Conservation (phyloP, 1,140 invertebrate species). For the Planococcus citri region DNA sequence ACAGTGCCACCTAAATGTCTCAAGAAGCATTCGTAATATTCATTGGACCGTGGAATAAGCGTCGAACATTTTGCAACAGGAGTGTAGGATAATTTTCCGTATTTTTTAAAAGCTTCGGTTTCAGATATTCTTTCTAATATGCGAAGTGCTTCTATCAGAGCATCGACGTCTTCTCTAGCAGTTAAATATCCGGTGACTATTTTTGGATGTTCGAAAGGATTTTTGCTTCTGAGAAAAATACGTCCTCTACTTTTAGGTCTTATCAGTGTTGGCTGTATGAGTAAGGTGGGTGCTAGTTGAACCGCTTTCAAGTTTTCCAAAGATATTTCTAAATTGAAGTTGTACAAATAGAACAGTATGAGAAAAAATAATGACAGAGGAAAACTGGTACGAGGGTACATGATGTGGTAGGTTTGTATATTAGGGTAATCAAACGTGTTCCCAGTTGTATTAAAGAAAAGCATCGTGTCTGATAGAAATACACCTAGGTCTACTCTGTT, state of each 20-base stretch:
- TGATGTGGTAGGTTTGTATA: not conserved
- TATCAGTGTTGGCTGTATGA: constrained; percentile 39
- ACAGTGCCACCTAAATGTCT: constrained; percentile 63
- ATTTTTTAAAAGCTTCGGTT: constrained; percentile 30
- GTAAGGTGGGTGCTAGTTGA: not conserved
- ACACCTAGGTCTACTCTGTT: not conserved
- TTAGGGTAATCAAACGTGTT: not conserved
- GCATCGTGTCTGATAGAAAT: not conserved
- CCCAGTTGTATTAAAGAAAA: not conserved
- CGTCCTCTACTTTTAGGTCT: constrained; percentile 39
- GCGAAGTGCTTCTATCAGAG: constrained; percentile 32
- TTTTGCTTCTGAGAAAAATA: constrained; percentile 36
- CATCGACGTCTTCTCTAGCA: constrained; percentile 35
- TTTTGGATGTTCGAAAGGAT: constrained; percentile 47
- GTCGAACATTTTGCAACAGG: not conserved
- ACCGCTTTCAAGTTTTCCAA: not conserved
- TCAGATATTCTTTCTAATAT: constrained; percentile 28
- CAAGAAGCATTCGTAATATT: constrained; percentile 73
- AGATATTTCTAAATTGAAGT: too few species aligned
- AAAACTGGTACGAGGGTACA: not conserved
- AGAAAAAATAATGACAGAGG: not conserved
- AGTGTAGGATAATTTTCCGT: not conserved
- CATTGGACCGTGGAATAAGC: constrained; percentile 36
- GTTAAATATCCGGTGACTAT: constrained; percentile 51
- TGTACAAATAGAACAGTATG: too few species aligned